A percentile compares a stretch with the other conserved stretches of the same genome.
Evolutionary conservation across 1,140 invertebrate genomes (phyloP).

Genomic region (Mylabris phalerata): DNA sequence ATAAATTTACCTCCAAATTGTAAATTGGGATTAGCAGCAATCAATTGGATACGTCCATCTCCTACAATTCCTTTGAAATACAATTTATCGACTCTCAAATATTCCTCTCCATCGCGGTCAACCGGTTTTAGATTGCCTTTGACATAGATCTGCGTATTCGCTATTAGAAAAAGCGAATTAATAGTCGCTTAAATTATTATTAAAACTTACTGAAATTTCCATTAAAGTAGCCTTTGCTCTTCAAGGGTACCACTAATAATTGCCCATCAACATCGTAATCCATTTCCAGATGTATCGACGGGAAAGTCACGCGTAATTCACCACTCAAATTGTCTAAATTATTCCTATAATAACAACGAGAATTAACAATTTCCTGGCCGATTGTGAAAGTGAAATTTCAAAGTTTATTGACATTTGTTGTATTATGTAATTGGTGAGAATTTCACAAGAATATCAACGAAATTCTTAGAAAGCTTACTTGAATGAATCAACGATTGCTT

Average conservation of each 20-base stretch:
- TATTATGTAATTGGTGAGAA: neutral
- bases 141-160: constrained; percentile 32
- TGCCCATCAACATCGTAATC: constrained; percentile 63
- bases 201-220: constrained; percentile 64
- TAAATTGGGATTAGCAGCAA: constrained; percentile 39
- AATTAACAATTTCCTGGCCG: neutral
- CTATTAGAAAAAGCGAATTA: constrained; percentile 23
- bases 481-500: constrained; percentile 56
- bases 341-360: constrained; percentile 42
- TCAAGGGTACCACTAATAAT: constrained; percentile 56
- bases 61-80: constrained; percentile 54
- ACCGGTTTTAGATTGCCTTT: constrained; percentile 45
- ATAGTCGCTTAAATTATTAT: neutral
- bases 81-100: constrained; percentile 54
- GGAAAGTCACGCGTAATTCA: constrained; percentile 51
- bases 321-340: constrained; percentile 55
- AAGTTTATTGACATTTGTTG: constrained; percentile 6
- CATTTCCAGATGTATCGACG: constrained; percentile 50
- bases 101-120: constrained; percentile 52
- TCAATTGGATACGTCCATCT: constrained; percentile 51
- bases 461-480: constrained; percentile 46
- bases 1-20: constrained; percentile 42
- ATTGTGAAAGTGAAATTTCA: constrained; percentile 1
- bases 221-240: constrained; percentile 56
- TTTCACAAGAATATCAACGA: neutral